phyloP scores from a whole-genome alignment of 2,888 invertebrate species.

The Standfussiana lucernea region DNA sequence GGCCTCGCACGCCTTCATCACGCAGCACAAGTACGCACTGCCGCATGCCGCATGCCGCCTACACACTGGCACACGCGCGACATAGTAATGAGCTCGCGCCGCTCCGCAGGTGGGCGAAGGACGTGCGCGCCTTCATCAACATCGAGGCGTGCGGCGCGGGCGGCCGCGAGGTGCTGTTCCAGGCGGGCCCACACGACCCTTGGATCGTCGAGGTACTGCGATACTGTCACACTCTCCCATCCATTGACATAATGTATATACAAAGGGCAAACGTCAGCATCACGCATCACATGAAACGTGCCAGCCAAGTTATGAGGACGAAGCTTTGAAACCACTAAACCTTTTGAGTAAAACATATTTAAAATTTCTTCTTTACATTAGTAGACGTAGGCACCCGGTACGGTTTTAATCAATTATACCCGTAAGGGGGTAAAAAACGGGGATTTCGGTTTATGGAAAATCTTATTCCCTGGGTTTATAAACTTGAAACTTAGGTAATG shows the following conservation, averaged over 20 bases:
- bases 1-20: slow-evolving; percentile 97
- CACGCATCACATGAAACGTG: background rate
- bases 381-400: background rate
- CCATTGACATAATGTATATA: background rate
- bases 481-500: no score
- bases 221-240: slow-evolving; percentile 55
- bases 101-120: slow-evolving; percentile 92
- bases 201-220: slow-evolving; percentile 91
- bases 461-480: no score
- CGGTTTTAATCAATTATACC: background rate
- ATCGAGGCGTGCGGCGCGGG: slow-evolving; percentile 97
- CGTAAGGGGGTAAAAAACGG: background rate
- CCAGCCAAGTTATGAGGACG: background rate
- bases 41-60: background rate
- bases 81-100: background rate
- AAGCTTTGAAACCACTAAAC: background rate
- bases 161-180: slow-evolving; percentile 96
- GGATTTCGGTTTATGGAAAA: no score
- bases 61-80: background rate
- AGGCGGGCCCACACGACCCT: slow-evolving; percentile 94
- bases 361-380: background rate
- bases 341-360: background rate
- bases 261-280: background rate
- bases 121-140: slow-evolving; percentile 94
- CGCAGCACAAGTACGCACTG: slow-evolving; percentile 92